phyloP scores from a whole-genome alignment of 2,888 invertebrate genomes.

The Euproctis similis region DNA sequence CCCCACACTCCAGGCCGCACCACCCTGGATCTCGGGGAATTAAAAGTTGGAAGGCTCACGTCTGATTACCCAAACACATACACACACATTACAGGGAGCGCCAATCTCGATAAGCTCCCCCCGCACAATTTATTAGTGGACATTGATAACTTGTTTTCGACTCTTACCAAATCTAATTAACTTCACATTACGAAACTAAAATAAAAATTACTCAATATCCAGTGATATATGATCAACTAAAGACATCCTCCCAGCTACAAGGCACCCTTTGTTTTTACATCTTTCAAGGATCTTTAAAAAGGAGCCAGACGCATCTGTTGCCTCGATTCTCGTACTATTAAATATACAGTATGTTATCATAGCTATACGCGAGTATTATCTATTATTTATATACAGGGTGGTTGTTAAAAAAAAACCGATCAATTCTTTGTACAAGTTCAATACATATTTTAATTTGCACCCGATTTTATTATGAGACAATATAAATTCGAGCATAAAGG shows the following conservation, averaged over 20 bases:
- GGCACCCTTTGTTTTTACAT: conserved; percentile 14
- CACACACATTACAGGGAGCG: conserved; percentile 62
- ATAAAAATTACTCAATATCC: conserved; percentile 20
- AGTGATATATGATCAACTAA: conserved; percentile 8
- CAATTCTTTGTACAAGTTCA: conserved; percentile 38
- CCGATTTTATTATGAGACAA: conserved; percentile 75
- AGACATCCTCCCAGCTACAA: conserved; percentile 16
- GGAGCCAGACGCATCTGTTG: conserved; percentile 11
- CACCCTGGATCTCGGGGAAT: conserved; percentile 51
- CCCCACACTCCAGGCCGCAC: conserved; percentile 40
- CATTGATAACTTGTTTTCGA: conserved; percentile 53
- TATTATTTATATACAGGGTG: conserved; percentile 24
- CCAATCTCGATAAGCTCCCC: conserved; percentile 64
- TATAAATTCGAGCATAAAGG: conserved; percentile 70
- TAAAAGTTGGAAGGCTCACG: conserved; percentile 67
- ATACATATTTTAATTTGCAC: conserved; percentile 73
- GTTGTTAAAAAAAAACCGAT: conserved; percentile 33
- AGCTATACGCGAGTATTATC: conserved; percentile 17
- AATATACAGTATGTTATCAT: conserved; percentile 9
- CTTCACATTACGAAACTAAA: conserved; percentile 25
- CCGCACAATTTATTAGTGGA: conserved; percentile 54
- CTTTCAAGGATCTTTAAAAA: conserved; percentile 10
- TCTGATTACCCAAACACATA: conserved; percentile 69
- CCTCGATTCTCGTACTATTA: not conserved
- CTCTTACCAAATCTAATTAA: conserved; percentile 45